A percentile compares a stretch with the other conserved stretches of the same genome.
These are phyloP conservation scores for Pocillopora verrucosa DNA, from an alignment of 64 coral and sea anemone genomes.

Conservation along the genomic window DNA sequence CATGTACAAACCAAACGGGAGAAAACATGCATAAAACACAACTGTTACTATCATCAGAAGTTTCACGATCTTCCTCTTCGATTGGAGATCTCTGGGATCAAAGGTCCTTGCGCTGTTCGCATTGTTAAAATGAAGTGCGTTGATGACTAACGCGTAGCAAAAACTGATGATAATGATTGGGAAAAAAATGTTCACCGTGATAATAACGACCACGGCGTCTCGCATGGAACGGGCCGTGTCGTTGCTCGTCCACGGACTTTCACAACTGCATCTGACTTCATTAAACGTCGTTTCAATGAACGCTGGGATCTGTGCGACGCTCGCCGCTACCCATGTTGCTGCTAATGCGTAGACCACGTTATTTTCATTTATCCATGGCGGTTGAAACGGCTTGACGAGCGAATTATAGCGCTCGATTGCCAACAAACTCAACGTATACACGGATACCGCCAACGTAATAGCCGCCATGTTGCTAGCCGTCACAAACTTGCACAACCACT, in stretches of 20 bases:
- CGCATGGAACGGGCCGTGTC: background rate
- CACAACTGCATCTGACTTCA: background rate
- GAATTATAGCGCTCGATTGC: slow-evolving; percentile 12
- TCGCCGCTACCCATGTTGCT: background rate
- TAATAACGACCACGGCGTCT: background rate
- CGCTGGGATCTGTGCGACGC: background rate
- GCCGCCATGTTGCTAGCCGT: background rate
- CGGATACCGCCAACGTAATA: slow-evolving; percentile 5
- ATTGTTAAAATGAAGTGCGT: background rate
- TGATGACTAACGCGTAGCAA: slow-evolving; percentile 24
- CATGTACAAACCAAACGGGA: background rate
- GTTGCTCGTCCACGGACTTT: background rate
- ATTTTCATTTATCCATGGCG: slow-evolving; percentile 2
- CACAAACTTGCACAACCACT: background rate
- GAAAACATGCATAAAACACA: background rate
- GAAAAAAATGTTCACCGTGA: background rate
- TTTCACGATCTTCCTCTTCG: background rate
- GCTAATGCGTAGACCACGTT: background rate
- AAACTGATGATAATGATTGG: slow-evolving; percentile 14
- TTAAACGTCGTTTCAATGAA: slow-evolving; percentile 11
- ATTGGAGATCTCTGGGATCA: background rate
- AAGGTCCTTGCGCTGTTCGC: background rate
- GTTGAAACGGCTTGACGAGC: slow-evolving; percentile 9
- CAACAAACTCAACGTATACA: slow-evolving; percentile 8
- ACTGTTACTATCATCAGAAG: background rate